Conservation (phyloP, 2,113 vertebrate genomes). For the Henicopernis longicauda region DNA sequence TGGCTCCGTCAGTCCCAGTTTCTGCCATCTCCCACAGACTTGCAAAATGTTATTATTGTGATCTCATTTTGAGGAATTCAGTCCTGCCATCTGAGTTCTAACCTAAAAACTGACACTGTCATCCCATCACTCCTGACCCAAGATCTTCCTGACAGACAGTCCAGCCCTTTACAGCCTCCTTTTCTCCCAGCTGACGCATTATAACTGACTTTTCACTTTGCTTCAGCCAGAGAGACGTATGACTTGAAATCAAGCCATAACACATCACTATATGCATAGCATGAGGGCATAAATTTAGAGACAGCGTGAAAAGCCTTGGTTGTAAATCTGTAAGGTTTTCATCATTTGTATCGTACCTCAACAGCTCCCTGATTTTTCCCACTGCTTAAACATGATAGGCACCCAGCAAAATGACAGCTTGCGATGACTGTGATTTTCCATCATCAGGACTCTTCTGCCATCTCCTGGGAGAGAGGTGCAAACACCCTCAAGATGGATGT, state of each 20-base stretch:
- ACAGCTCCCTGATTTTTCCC: neutral
- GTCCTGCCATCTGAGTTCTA: neutral
- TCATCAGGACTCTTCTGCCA: neutral
- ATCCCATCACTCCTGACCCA: neutral
- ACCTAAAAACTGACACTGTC: neutral
- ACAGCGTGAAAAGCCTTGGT: neutral
- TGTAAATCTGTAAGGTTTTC: neutral
- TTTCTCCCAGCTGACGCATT: neutral
- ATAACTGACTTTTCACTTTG: neutral
- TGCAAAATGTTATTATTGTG: neutral
- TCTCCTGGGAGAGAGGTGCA: neutral
- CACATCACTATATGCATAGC: neutral
- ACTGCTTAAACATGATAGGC: neutral
- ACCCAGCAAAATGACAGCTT: neutral
- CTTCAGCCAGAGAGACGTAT: neutral
- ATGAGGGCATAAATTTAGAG: neutral
- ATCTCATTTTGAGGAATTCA: neutral
- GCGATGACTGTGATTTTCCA: rapidly evolving
- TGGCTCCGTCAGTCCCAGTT: neutral
- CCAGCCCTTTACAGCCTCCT: neutral
- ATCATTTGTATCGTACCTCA: neutral
- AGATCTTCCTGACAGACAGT: neutral
- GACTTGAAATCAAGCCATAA: neutral
- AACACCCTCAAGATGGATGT: neutral
- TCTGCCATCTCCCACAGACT: neutral